phyloP scores from a whole-genome alignment of 2,888 invertebrate species.

The Eucera pruinosa region DNA sequence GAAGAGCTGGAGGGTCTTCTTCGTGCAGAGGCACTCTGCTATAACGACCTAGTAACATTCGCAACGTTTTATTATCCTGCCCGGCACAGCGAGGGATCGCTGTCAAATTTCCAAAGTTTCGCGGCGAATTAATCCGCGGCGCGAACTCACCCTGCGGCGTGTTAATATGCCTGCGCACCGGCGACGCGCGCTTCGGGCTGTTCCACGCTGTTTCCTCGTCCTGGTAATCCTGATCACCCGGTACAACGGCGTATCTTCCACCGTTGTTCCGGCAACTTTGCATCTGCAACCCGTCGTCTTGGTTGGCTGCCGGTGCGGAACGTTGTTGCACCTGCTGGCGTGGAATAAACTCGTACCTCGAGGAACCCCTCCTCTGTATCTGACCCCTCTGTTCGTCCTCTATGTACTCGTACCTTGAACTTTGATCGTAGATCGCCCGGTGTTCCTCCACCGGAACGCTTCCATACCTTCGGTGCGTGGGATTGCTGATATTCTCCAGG shows the following conservation, averaged over 20 bases:
- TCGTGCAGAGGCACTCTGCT: constrained; percentile 78
- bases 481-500: constrained; percentile 67
- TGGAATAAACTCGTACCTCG: constrained; percentile 77
- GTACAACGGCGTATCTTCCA: constrained; percentile 74
- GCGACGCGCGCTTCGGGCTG: constrained; percentile 48
- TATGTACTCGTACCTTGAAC: constrained; percentile 80
- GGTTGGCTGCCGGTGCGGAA: constrained; percentile 74
- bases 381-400: constrained; percentile 70
- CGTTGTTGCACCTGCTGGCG: constrained; percentile 76
- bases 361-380: constrained; percentile 70
- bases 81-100: background rate
- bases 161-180: constrained; percentile 66
- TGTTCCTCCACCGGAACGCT: constrained; percentile 76
- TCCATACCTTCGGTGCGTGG: constrained; percentile 70
- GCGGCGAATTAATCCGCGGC: background rate
- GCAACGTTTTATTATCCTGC: constrained; percentile 2
- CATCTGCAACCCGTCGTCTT: constrained; percentile 70
- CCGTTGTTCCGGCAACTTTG: constrained; percentile 70
- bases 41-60: constrained; percentile 77
- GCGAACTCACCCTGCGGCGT: constrained; percentile 73
- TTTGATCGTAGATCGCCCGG: constrained; percentile 60
- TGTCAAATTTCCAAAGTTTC: background rate
- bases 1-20: constrained; percentile 83
- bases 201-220: constrained; percentile 67
- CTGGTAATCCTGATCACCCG: constrained; percentile 72